These are phyloP conservation scores for Romanomermis culicivorax DNA, from an alignment of 2,888 invertebrate species.

Conservation along the genomic window DNA sequence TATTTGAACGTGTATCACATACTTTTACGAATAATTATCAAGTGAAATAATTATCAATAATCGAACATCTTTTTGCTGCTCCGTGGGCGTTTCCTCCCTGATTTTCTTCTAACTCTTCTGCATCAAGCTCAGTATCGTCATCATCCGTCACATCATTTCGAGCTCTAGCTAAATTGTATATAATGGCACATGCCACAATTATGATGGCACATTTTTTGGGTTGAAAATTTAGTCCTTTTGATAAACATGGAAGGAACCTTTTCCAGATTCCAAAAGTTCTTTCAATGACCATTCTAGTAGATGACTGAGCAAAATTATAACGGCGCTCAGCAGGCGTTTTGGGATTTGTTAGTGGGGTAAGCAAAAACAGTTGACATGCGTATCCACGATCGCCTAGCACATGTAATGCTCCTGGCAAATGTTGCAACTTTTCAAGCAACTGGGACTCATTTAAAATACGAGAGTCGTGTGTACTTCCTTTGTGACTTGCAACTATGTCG, in stretches of 20 bases:
- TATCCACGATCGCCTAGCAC: neutral
- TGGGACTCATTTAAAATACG: neutral
- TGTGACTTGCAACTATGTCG: neutral
- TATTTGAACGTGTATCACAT: too few relatives aligned
- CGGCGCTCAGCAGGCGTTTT: neutral
- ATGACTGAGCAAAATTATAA: conserved; percentile 4
- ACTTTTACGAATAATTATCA: neutral
- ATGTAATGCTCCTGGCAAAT: neutral
- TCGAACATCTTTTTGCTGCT: neutral
- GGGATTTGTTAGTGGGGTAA: neutral
- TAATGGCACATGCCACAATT: conserved; percentile 1
- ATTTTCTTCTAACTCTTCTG: neutral
- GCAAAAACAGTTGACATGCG: neutral
- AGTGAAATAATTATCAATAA: neutral
- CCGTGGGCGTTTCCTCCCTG: neutral
- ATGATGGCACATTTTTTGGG: neutral
- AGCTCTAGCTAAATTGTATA: conserved; percentile 1
- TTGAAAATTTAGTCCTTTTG: neutral
- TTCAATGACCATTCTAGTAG: neutral
- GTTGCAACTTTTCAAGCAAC: neutral
- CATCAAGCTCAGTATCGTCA: neutral
- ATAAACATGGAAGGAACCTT: neutral
- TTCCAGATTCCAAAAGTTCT: conserved; percentile 5
- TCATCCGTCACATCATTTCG: neutral
- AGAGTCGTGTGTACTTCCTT: neutral